A percentile compares a stretch with the other conserved stretches of the same genome.
Evolutionary conservation across 2,797 vertebrate species (phyloP).

Genomic region (Streptopelia turtur): DNA sequence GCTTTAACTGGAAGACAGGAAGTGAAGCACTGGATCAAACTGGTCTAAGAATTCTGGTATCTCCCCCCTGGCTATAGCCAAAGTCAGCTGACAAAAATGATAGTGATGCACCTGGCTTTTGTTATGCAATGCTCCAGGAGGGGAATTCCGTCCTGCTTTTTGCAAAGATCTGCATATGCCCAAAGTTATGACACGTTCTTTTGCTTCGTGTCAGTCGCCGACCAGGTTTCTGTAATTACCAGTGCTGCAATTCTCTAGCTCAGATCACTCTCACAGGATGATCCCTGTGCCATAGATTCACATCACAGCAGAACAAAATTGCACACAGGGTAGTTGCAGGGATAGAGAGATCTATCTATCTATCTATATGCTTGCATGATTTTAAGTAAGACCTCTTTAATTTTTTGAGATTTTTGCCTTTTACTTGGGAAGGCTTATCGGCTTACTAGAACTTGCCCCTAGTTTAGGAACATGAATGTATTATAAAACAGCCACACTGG

Average conservation of each 20-base stretch:
- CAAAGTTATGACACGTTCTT: conserved; percentile 15
- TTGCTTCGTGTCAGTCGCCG: neutral
- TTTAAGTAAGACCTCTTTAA: neutral
- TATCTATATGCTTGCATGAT: neutral
- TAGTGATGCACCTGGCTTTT: conserved; percentile 53
- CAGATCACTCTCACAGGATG: neutral
- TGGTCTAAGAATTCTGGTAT: conserved; percentile 39
- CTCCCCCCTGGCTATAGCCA: neutral
- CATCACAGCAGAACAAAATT: fast-evolving
- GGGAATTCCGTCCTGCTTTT: conserved; percentile 55
- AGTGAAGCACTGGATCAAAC: conserved; percentile 45
- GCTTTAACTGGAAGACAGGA: conserved; percentile 57
- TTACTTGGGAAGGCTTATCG: neutral
- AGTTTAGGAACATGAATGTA: neutral
- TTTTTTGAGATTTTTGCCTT: neutral
- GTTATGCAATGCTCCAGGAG: conserved; percentile 45
- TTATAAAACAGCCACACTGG: neutral
- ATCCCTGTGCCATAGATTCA: neutral
- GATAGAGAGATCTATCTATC: neutral
- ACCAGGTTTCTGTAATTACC: neutral
- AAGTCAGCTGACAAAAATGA: conserved; percentile 60
- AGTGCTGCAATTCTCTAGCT: neutral
- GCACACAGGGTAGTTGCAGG: neutral
- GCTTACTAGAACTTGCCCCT: neutral
- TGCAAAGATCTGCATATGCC: conserved; percentile 8